These are phyloP conservation scores for Psephotus haematonotus DNA, from an alignment of 2,113 vertebrate species.

Conservation along the genomic window DNA sequence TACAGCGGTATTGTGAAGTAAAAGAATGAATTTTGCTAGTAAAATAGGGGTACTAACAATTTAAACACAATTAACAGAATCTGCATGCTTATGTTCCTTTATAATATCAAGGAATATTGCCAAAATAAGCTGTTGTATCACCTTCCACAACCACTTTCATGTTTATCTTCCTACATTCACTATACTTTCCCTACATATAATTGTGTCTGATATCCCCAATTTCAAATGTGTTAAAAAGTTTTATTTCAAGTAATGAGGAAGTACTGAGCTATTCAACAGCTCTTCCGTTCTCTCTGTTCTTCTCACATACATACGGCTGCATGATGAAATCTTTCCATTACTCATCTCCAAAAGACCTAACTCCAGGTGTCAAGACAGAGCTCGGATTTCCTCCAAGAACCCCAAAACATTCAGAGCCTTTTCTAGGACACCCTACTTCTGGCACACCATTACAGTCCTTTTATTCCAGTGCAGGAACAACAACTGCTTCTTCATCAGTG, in stretches of 20 bases:
- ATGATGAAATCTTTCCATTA: neutral
- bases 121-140: neutral
- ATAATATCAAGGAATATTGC: neutral
- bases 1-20: neutral
- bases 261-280: neutral
- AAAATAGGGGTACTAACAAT: neutral
- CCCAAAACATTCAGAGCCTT: neutral
- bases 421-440: neutral
- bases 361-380: neutral
- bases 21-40: neutral
- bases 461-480: neutral
- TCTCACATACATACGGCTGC: neutral
- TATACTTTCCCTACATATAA: neutral
- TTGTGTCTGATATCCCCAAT: neutral
- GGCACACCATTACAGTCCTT: neutral
- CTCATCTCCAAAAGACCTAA: neutral
- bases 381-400: neutral
- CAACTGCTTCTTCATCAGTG: neutral
- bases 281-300: neutral
- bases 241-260: neutral
- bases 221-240: neutral
- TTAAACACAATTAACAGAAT: neutral
- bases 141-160: neutral
- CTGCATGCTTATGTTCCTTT: neutral
- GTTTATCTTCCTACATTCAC: neutral